Percentiles rank a stretch among this genome's conserved stretches.
These are phyloP conservation scores for Cherax destructor DNA, from an alignment of 1,140 invertebrate species.

Conservation along the genomic window DNA sequence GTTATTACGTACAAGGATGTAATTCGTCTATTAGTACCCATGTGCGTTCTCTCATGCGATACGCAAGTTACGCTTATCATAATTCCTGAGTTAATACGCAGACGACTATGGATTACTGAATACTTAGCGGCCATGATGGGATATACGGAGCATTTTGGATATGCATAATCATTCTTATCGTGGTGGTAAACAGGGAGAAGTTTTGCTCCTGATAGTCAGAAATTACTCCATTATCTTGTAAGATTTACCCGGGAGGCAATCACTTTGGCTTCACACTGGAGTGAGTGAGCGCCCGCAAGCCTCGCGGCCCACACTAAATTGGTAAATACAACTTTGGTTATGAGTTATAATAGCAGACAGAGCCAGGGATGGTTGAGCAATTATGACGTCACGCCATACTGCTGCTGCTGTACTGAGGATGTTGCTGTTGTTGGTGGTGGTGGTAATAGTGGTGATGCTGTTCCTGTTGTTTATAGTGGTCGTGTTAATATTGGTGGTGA, in stretches of 20 bases:
- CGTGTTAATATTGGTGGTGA: too few relatives aligned
- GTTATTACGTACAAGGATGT: too few relatives aligned
- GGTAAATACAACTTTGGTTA: background rate
- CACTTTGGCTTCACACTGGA: background rate
- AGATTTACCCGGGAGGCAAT: background rate
- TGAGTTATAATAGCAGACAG: background rate
- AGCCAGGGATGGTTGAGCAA: background rate
- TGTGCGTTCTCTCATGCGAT: too few relatives aligned
- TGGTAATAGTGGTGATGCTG: too few relatives aligned
- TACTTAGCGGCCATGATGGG: too few relatives aligned
- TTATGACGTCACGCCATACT: background rate
- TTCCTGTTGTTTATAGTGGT: too few relatives aligned
- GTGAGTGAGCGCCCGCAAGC: background rate
- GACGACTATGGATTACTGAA: too few relatives aligned
- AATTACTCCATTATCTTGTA: background rate
- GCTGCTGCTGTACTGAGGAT: background rate
- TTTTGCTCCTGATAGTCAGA: background rate
- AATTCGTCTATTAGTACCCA: too few relatives aligned
- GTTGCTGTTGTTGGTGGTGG: too few relatives aligned
- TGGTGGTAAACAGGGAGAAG: background rate
- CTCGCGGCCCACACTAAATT: background rate
- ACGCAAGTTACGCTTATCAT: too few relatives aligned
- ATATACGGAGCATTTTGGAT: background rate
- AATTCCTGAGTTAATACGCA: too few relatives aligned
- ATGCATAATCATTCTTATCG: background rate